phyloP scores from a whole-genome alignment of 30 jellyfish, hydroid and myxozoan species.

The Turritopsis rubra region DNA sequence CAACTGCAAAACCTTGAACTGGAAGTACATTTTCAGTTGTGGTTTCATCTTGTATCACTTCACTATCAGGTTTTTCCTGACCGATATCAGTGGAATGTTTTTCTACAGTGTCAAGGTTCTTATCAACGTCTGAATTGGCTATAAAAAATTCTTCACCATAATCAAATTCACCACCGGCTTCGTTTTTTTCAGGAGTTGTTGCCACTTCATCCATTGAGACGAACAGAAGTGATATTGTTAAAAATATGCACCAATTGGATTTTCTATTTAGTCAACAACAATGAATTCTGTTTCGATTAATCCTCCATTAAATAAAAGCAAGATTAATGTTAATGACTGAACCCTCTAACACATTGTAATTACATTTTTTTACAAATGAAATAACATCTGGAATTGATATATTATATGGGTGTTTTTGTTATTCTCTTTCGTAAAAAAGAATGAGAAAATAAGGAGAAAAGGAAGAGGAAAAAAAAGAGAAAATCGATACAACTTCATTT shows the following conservation, averaged over 20 bases:
- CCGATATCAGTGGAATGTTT: background rate
- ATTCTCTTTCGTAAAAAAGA: no score
- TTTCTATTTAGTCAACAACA: background rate
- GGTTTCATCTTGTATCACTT: background rate
- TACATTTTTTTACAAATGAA: background rate
- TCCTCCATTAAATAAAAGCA: no score
- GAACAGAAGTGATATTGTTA: background rate
- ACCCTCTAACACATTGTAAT: background rate
- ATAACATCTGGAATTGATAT: no score
- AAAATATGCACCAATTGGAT: background rate
- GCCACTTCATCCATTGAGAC: background rate
- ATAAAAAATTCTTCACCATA: background rate
- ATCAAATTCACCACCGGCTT: background rate
- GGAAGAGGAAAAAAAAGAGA: background rate
- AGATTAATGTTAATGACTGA: background rate
- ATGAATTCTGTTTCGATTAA: background rate
- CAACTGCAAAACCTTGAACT: background rate
- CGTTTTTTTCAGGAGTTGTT: background rate
- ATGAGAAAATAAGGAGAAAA: no score
- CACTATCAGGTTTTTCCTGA: background rate
- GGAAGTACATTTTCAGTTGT: background rate
- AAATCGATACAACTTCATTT: background rate
- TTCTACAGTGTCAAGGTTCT: background rate
- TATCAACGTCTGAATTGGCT: background rate
- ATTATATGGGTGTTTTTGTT: no score